phyloP scores from a whole-genome alignment of 2,113 vertebrate species.

The Ictalurus punctatus region DNA sequence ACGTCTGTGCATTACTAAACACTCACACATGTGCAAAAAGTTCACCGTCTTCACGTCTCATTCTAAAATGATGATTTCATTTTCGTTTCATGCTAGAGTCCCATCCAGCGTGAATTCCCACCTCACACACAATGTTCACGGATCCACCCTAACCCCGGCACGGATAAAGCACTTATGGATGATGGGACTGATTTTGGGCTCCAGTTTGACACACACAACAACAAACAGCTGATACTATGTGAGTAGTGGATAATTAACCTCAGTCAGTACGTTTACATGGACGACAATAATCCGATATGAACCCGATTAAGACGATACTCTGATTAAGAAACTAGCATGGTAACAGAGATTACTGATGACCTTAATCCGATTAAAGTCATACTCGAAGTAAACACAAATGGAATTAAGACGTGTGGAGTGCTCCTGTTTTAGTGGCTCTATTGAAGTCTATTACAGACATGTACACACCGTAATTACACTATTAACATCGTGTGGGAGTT shows the following conservation, averaged over 20 bases:
- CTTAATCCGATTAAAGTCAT: too few species aligned
- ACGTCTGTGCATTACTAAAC: not conserved
- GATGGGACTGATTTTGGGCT: not conserved
- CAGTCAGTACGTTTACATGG: too few species aligned
- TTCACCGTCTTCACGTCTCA: not conserved
- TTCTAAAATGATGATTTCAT: not conserved
- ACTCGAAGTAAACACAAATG: too few species aligned
- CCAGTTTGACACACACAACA: not conserved
- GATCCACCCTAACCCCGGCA: not conserved
- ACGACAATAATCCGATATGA: too few species aligned
- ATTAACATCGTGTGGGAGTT: too few species aligned
- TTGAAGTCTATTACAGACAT: too few species aligned
- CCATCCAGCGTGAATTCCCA: not conserved
- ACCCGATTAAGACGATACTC: too few species aligned
- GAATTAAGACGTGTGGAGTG: too few species aligned
- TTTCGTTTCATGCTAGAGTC: not conserved
- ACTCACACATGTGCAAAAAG: not conserved
- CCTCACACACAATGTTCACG: not conserved
- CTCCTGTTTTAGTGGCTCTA: too few species aligned
- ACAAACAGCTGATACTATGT: not conserved
- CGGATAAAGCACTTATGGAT: not conserved
- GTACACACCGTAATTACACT: too few species aligned
- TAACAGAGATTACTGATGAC: too few species aligned
- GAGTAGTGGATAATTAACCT: not conserved
- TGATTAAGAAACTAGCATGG: too few species aligned